These are phyloP conservation scores for Chascanopsetta lugubris DNA, from an alignment of 2,113 vertebrate genomes.

Conservation along the genomic window DNA sequence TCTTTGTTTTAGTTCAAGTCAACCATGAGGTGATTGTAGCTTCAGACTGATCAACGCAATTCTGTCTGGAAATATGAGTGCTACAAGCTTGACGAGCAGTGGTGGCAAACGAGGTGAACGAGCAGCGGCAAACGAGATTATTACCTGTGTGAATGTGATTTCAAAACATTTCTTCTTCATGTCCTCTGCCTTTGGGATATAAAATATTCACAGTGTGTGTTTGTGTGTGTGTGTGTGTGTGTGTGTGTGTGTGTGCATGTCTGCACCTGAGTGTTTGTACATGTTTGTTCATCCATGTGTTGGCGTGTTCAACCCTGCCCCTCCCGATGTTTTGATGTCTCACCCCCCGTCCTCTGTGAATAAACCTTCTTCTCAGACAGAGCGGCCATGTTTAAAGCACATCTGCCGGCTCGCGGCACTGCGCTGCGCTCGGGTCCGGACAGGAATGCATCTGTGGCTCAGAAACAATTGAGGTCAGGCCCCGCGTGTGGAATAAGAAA, in stretches of 20 bases:
- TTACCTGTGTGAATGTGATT: conserved; percentile 39
- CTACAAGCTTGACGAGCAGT: conserved; percentile 13
- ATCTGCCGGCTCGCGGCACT: conserved; percentile 50
- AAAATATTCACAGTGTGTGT: conserved; percentile 51
- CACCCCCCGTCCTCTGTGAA: conserved; percentile 12
- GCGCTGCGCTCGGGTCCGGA: conserved; percentile 44
- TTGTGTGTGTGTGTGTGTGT: conserved; percentile 12
- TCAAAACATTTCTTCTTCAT: conserved; percentile 9
- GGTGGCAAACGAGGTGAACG: too few relatives aligned
- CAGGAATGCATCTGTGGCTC: conserved; percentile 64
- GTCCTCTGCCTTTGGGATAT: conserved; percentile 44
- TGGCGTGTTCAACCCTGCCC: conserved; percentile 6
- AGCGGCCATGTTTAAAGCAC: conserved; percentile 63
- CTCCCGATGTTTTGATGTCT: conserved; percentile 24
- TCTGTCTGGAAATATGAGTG: conserved; percentile 29
- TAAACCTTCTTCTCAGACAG: conserved; percentile 6
- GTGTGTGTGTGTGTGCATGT: conserved; percentile 19
- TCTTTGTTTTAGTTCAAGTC: conserved; percentile 28
- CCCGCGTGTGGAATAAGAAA: conserved; percentile 47
- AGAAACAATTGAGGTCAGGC: conserved; percentile 70
- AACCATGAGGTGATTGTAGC: conserved; percentile 49
- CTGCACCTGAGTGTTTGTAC: conserved; percentile 49
- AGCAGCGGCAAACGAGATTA: too few relatives aligned
- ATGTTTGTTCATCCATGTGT: conserved; percentile 61
- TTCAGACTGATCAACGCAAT: conserved; percentile 26